Evolutionary conservation across 37 sponge, comb jelly and placozoan species (phyloP), one percentile per base, ranked within the genome.

Genomic region (Oscarella lobularis): DNA sequence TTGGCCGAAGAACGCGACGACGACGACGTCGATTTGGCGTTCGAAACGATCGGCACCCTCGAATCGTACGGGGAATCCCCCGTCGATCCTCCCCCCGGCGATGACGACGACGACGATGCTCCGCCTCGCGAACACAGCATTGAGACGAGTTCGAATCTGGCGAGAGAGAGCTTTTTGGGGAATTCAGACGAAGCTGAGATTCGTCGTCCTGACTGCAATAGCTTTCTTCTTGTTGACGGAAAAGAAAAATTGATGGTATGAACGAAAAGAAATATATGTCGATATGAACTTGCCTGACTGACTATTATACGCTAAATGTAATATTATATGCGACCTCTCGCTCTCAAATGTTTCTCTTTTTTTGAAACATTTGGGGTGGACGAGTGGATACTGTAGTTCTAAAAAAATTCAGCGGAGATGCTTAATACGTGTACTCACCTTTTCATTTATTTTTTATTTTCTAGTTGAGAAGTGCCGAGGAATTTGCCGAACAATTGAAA

Each of bases 161-260:
- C 9, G 9, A 27, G 9, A 20, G 14, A 27, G 14, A 20, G 60
- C 60, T 48, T 9, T 9, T 9, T 27, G 9, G 20, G 60, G 9
- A 48, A 33, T 6, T 31, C 3, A 5, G 74, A 73, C 3, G 3
- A 32, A 5, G n/a, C 37, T 73, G 72, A 75, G 27, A 1, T 31
- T 5, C 41, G 39, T 14, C 31, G 2, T 37, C 34, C 0, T 37
- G n/a, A 3, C 14, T 48, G 2, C 38, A 31, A 67, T 9, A 72
- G 81, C 67, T 75, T 81, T 39, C 72, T 85, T 66, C 75, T 88
- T 33, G 67, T 88, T 73, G 78, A 88, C 38, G 82, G 78, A 27
- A 81, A 84, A 20, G 88, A 88, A 75, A 76, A 88, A 33, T 65
- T 88, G 1, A 75, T 84, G 82, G 88, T 88, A 35, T 37, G 81